These are phyloP conservation scores for Plebejus argus DNA, from an alignment of 2,888 invertebrate species.

Conservation along the genomic window DNA sequence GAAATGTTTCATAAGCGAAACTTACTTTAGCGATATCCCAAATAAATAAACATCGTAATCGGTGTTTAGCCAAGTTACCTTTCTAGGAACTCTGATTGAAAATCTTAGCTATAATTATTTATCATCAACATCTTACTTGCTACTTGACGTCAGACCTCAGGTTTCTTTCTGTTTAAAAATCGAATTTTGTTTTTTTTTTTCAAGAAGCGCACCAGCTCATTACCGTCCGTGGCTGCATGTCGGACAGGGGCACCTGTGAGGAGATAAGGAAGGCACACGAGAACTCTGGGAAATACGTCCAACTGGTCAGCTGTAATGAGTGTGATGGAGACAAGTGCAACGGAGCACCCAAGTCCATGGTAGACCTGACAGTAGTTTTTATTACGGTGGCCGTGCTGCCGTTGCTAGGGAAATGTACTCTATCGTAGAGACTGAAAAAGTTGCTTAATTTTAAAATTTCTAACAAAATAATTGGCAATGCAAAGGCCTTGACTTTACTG, in stretches of 20 bases:
- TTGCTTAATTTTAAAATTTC: background rate
- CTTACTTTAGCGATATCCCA: too few relatives aligned
- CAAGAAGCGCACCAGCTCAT: constrained; percentile 57
- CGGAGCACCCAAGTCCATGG: constrained; percentile 51
- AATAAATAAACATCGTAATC: background rate
- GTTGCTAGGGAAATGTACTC: constrained; percentile 55
- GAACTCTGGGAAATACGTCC: constrained; percentile 48
- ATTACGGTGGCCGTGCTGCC: constrained; percentile 57
- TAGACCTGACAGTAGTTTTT: constrained; percentile 52
- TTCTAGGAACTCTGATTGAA: background rate
- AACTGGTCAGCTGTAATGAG: constrained; percentile 55
- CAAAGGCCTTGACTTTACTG: too few relatives aligned
- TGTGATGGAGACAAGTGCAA: constrained; percentile 65
- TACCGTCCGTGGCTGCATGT: constrained; percentile 62
- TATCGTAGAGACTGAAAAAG: constrained; percentile 45
- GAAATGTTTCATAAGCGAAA: too few relatives aligned
- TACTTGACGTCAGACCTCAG: too few relatives aligned
- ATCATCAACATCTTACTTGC: background rate
- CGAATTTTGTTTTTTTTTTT: constrained; percentile 36
- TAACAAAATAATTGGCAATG: background rate
- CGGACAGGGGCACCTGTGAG: constrained; percentile 60
- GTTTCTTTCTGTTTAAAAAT: background rate
- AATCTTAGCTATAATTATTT: background rate
- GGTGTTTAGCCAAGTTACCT: background rate
- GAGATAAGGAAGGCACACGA: constrained; percentile 56